Percentiles rank a stretch among this genome's conserved stretches.
Conservation (phyloP, 2,888 invertebrate genomes). For the Lasioglossum figueresi region DNA sequence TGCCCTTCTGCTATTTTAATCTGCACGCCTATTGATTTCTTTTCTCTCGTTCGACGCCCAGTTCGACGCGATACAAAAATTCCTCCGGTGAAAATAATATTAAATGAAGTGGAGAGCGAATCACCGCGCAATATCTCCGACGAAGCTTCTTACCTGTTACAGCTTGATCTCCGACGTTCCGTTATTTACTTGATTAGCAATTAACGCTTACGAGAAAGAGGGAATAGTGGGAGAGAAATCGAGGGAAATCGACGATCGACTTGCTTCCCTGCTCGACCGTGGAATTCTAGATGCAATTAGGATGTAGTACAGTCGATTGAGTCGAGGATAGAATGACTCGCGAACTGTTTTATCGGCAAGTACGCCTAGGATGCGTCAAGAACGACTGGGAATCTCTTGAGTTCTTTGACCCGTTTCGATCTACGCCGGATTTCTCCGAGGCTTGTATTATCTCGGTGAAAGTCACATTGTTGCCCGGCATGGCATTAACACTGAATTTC, state of each 20-base stretch:
- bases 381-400: slow-evolving; percentile 34
- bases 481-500: slow-evolving; percentile 33
- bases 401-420: slow-evolving; percentile 60
- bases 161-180: slow-evolving; percentile 20
- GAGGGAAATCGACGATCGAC: slow-evolving; percentile 49
- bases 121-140: neutral
- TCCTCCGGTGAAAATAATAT: neutral
- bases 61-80: neutral
- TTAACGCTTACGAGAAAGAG: slow-evolving; percentile 44
- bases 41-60: neutral
- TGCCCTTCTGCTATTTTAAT: slow-evolving; percentile 1
- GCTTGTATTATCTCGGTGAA: slow-evolving; percentile 50
- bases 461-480: slow-evolving; percentile 51
- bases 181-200: slow-evolving; percentile 60
- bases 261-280: slow-evolving; percentile 15
- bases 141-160: neutral
- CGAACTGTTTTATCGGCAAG: slow-evolving; percentile 33
- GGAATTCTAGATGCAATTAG: slow-evolving; percentile 21
- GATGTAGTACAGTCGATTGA: slow-evolving; percentile 30
- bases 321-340: slow-evolving; percentile 36
- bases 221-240: slow-evolving; percentile 30
- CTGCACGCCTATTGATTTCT: neutral
- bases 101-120: neutral
- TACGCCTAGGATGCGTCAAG: slow-evolving; percentile 36
- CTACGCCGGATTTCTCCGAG: slow-evolving; percentile 50